Evolutionary conservation across 2,113 vertebrate genomes (phyloP).

Genomic region (Aptenodytes forsteri): DNA sequence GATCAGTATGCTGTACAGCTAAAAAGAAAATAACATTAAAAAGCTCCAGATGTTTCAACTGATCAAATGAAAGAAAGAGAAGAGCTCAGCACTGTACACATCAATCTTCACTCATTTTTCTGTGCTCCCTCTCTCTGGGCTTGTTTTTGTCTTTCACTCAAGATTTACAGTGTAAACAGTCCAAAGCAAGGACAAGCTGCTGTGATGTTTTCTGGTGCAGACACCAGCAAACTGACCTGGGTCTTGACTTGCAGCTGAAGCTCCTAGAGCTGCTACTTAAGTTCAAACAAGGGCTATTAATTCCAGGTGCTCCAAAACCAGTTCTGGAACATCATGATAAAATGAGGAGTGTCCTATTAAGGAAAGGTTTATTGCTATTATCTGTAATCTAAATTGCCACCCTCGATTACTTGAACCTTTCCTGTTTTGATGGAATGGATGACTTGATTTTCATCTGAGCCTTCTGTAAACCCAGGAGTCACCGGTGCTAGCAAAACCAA

Average conservation of each 20-base stretch:
- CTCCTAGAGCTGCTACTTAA: not conserved
- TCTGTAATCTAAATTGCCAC: not conserved
- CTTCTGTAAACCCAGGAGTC: not conserved
- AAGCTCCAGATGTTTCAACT: conserved; percentile 36
- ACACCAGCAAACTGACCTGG: not conserved
- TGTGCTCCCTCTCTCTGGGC: not conserved
- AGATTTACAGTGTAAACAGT: not conserved
- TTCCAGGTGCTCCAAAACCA: not conserved
- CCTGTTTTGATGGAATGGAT: not conserved
- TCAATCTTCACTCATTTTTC: not conserved
- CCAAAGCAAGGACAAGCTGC: not conserved
- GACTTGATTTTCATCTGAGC: not conserved
- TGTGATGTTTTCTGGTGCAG: not conserved
- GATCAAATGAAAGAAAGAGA: not conserved
- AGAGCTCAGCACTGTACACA: not conserved
- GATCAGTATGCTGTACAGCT: not conserved
- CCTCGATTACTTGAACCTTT: not conserved
- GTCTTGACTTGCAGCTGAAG: not conserved
- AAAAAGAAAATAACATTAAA: conserved; percentile 24
- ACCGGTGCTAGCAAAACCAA: not conserved
- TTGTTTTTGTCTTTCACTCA: not conserved
- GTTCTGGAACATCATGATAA: not conserved
- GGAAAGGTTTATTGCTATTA: not conserved
- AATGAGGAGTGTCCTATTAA: not conserved
- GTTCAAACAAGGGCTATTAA: not conserved